These are phyloP conservation scores for Archilochus colubris DNA, from an alignment of 2,113 vertebrate species.

Conservation along the genomic window DNA sequence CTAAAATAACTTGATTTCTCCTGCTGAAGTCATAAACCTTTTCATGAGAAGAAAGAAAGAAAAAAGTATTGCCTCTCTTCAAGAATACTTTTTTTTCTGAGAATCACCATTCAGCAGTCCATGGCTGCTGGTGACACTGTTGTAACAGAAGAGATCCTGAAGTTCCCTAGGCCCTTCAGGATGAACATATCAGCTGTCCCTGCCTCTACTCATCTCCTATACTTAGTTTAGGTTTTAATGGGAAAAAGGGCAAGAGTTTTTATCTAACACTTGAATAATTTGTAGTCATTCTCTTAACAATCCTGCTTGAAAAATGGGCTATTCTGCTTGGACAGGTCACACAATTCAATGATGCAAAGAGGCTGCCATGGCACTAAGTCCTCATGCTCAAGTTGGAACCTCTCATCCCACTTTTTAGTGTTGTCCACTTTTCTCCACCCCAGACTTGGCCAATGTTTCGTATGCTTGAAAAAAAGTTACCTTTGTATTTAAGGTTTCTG, in stretches of 20 bases:
- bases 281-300: background rate
- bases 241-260: background rate
- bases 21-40: background rate
- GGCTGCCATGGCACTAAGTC: background rate
- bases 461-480: background rate
- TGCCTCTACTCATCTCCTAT: background rate
- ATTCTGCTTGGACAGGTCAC: background rate
- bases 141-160: background rate
- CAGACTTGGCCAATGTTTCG: background rate
- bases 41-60: background rate
- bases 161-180: background rate
- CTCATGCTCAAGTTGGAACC: background rate
- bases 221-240: background rate
- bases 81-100: background rate
- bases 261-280: background rate
- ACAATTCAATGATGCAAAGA: background rate
- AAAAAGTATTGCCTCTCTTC: background rate
- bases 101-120: background rate
- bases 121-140: background rate
- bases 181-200: background rate
- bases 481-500: background rate
- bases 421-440: background rate
- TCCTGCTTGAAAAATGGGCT: background rate
- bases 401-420: background rate
- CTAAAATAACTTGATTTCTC: background rate